phyloP scores from a whole-genome alignment of 2,888 invertebrate species.

The Amphipyra tragopoginis region DNA sequence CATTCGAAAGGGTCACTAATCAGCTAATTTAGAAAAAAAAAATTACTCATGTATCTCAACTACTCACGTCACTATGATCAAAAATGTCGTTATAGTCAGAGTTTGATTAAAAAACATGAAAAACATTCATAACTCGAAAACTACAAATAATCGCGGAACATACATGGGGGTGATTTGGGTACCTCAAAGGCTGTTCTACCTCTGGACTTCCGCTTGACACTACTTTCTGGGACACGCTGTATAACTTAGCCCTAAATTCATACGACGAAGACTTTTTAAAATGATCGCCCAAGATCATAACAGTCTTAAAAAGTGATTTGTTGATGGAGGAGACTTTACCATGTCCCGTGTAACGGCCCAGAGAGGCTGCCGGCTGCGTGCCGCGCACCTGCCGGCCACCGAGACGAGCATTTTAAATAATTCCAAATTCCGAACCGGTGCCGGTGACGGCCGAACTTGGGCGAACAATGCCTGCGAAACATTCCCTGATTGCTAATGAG shows the following conservation, averaged over 20 bases:
- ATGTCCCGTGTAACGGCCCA: conserved; percentile 53
- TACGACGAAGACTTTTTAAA: conserved; percentile 3
- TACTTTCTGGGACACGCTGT: no score
- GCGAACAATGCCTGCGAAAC: conserved; percentile 83
- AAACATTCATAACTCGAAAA: no score
- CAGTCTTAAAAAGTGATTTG: conserved; percentile 69
- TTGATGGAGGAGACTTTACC: conserved; percentile 48
- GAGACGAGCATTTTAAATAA: conserved; percentile 78
- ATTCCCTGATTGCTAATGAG: conserved; percentile 87
- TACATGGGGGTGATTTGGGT: no score
- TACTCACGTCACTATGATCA: no score
- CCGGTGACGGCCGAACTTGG: conserved; percentile 81
- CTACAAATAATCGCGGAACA: no score
- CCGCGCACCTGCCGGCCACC: conserved; percentile 74
- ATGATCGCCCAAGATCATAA: conserved; percentile 50
- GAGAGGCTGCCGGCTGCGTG: conserved; percentile 45
- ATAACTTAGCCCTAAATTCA: not conserved
- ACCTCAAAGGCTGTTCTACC: no score
- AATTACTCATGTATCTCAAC: no score
- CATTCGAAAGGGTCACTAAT: no score
- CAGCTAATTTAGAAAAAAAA: no score
- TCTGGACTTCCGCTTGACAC: no score
- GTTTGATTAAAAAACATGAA: no score
- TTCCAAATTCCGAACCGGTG: conserved; percentile 82
- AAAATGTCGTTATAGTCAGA: no score